Percentiles rank a stretch among this genome's conserved stretches.
Conservation (phyloP, 2,797 vertebrate genomes). For the Linurgus olivaceus region DNA sequence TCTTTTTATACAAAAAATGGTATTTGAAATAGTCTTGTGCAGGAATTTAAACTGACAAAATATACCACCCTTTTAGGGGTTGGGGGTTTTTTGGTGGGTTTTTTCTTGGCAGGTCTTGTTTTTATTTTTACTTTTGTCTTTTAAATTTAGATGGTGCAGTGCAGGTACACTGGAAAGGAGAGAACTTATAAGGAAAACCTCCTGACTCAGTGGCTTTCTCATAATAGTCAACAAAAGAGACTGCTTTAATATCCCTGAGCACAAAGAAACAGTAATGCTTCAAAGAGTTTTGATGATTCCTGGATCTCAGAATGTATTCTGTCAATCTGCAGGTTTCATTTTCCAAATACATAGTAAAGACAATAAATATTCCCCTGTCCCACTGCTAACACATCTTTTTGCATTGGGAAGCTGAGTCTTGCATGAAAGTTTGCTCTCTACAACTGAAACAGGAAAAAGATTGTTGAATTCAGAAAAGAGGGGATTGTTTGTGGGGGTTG, state of each 20-base stretch:
- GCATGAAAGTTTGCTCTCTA: not conserved
- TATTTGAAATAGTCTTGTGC: not conserved
- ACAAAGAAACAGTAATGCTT: not conserved
- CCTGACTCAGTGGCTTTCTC: not conserved
- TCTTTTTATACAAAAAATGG: not conserved
- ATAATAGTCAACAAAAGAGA: not conserved
- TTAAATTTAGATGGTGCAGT: not conserved
- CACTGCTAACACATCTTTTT: not conserved
- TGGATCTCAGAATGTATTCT: not conserved
- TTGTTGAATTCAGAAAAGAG: not conserved
- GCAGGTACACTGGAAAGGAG: not conserved
- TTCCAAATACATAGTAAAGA: not conserved
- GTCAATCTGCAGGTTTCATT: not conserved
- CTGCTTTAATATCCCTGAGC: not conserved
- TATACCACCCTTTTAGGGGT: not conserved
- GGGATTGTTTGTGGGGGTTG: not conserved
- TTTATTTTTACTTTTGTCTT: not conserved
- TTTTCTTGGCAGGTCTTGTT: accelerated
- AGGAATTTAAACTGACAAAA: not conserved
- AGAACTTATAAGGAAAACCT: not conserved
- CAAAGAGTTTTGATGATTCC: not conserved
- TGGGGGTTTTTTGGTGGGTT: accelerated
- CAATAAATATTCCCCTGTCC: not conserved
- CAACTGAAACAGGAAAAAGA: not conserved
- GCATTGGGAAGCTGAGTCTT: not conserved